phyloP scores from a whole-genome alignment of 2,888 invertebrate species.

The Sminthurinus aureus region DNA sequence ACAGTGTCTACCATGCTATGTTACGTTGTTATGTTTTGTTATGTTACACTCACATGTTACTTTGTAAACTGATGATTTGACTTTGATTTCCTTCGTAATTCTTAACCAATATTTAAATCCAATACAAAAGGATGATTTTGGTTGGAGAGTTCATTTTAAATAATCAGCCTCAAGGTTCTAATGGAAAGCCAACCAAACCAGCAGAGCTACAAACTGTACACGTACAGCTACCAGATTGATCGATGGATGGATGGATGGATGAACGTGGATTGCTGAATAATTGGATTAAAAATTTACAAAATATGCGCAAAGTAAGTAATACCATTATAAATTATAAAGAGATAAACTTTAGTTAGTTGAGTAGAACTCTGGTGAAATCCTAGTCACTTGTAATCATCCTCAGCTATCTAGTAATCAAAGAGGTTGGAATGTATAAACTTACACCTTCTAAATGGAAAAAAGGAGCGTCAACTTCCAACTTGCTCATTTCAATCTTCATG shows the following conservation, averaged over 20 bases:
- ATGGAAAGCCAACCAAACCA: no score
- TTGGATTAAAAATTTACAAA: neutral
- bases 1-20: no score
- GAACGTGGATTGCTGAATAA: neutral
- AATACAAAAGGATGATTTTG: no score
- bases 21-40: no score
- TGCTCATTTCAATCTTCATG: neutral
- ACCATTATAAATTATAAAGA: neutral
- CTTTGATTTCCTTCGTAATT: no score
- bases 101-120: no score
- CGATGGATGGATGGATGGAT: slow-evolving; percentile 2
- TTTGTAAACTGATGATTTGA: no score
- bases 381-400: neutral
- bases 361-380: neutral
- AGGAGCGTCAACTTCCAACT: neutral
- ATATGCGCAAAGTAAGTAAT: no score
- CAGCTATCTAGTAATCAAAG: neutral
- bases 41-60: no score
- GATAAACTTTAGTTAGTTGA: neutral
- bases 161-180: no score
- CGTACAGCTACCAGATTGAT: slow-evolving; percentile 5
- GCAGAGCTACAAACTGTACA: no score
- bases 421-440: slow-evolving; percentile 9
- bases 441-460: neutral
- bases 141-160: no score